phyloP scores from a whole-genome alignment of 2,797 vertebrate species.

The Eidolon dupreanum region DNA sequence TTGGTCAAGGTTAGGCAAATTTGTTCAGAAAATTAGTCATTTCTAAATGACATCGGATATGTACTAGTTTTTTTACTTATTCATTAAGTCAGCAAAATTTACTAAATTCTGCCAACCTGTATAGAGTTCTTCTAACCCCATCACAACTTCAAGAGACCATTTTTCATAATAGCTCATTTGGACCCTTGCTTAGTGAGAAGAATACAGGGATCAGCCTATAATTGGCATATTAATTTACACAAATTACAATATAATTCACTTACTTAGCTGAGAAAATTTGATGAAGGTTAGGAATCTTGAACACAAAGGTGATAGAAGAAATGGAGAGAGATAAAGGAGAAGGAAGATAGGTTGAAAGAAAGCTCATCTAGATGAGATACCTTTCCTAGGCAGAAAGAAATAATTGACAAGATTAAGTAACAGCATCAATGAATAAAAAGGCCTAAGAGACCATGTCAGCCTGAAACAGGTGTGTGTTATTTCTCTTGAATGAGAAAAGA shows the following conservation, averaged over 20 bases:
- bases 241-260: background rate
- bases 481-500: background rate
- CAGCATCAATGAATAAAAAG: conserved; percentile 17
- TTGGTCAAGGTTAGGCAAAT: background rate
- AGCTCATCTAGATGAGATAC: background rate
- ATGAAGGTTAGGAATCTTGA: background rate
- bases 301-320: background rate
- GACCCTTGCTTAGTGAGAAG: background rate
- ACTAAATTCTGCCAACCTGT: background rate
- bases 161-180: background rate
- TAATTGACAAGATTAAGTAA: background rate
- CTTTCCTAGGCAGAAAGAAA: background rate
- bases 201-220: background rate
- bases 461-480: conserved; percentile 16
- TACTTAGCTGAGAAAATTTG: background rate
- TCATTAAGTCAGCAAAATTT: background rate
- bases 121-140: background rate
- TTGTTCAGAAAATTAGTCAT: background rate
- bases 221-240: background rate
- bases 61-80: background rate
- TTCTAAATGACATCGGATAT: background rate
- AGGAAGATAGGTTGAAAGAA: background rate
- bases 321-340: background rate
- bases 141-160: background rate
- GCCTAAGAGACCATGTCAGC: background rate